phyloP scores from a whole-genome alignment of 1,140 invertebrate genomes.

The Ylistrum balloti region DNA sequence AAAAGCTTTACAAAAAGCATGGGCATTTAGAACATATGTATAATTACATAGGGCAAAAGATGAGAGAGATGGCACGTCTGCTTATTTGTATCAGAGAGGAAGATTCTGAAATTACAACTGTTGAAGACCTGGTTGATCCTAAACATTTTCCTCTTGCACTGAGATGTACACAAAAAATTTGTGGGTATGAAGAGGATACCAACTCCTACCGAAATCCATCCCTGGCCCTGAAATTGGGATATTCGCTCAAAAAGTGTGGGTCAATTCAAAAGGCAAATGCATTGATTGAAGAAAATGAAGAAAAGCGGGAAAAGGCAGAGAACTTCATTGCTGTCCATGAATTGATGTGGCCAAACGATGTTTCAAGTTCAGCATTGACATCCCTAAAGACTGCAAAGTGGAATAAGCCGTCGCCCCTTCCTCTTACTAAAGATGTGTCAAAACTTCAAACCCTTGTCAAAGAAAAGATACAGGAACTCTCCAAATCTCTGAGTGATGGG shows the following conservation, averaged over 20 bases:
- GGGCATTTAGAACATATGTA: conserved; percentile 58
- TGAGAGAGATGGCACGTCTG: conserved; percentile 61
- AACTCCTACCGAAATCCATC: conserved; percentile 62
- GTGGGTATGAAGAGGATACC: conserved; percentile 53
- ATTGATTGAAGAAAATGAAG: conserved; percentile 45
- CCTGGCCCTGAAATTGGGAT: conserved; percentile 62
- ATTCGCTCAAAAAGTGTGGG: conserved; percentile 63
- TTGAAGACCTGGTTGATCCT: conserved; percentile 54
- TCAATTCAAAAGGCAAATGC: conserved; percentile 58
- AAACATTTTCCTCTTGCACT: conserved; percentile 54
- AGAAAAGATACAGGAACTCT: conserved; percentile 47
- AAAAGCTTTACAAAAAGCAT: conserved; percentile 63
- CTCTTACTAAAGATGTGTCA: conserved; percentile 62
- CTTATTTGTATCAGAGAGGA: conserved; percentile 56
- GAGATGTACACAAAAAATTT: conserved; percentile 54
- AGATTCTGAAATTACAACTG: conserved; percentile 53
- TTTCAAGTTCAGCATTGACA: conserved; percentile 59
- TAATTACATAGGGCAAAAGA: conserved; percentile 60
- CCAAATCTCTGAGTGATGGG: not conserved
- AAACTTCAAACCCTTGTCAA: conserved; percentile 55
- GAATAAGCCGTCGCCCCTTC: conserved; percentile 58
- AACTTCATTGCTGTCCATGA: conserved; percentile 55
- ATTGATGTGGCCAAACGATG: conserved; percentile 55
- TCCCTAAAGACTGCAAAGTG: conserved; percentile 55
- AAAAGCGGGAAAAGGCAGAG: conserved; percentile 52